Base-by-base conservation (phyloP, 30 jellyfish, hydroid and myxozoan species). In the Turritopsis dohrnii region DNA sequence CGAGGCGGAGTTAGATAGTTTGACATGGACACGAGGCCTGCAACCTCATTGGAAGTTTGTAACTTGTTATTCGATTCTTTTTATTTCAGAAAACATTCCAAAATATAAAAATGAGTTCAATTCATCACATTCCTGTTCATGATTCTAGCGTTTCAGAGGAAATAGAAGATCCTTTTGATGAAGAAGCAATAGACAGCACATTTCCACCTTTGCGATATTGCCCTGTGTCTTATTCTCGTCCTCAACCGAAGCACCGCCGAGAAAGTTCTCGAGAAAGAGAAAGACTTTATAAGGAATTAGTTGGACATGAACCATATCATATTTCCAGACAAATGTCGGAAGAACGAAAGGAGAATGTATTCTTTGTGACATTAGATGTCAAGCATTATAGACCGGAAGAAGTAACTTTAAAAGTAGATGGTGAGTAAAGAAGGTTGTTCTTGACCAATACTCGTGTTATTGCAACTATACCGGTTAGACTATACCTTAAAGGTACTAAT, bases 321-420 rank as follows among this genome's bases (percentile, higher is more conserved):
- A 23, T 65, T 23, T 41, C 20, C 16, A 31, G 24, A n/a, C 71
- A 71, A 16, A 26, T 17, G 18, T 25, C 72, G 18, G 22, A 23
- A 16, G 83, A 18, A 75, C 20, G 0, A 26, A 52, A 80, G 0
- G 52, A 52, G 0, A 74, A 53, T 23, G 92, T 25, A 25, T 85
- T 85, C 69, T 54, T 16, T 19, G 87, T 85, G 21, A 65, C 74
- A 52, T 52, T 85, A 18, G 92, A 85, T 85, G 92, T 85, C 7
- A 76, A 53, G 29, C 92, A 85, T 66, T 85, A 85, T 52, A 85
- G 76, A 77, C 92, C 92, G 22, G 92, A 85, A 65, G 92, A 85
- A 60, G 52, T 85, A 27, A 76, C 88, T 26, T 22, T 85, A 22
- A 85, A 85, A 85, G 92, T 85, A 18, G 92, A 85, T n/a, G 92